Evolutionary conservation across 2,113 vertebrate species (phyloP), one percentile per base, ranked within the genome.

Genomic region (Hemibagrus wyckioides): DNA sequence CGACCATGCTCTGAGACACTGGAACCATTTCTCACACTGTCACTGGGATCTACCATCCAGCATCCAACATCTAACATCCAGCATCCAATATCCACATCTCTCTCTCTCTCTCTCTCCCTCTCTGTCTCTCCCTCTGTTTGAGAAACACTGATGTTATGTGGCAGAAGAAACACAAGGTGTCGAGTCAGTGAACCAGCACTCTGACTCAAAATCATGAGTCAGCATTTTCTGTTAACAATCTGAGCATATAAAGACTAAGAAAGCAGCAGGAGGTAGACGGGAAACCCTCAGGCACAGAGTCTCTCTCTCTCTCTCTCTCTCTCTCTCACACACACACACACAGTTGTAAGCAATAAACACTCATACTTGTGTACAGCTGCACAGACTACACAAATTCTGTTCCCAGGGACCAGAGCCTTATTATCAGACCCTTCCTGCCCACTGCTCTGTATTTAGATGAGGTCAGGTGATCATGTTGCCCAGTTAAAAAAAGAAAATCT

Each of bases 51-150:
- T 48, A 3, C 9, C 25, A 25, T 65, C 23, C 33, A 56, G 19
- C 17, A 17, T 57, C 21, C n/a, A n/a, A n/a, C n/a, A 25, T 44
- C 71, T 48, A 3, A 21, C 25, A 25, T 65, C 23, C 33, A 56
- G 19, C 17, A 17, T 57, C 21, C n/a, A n/a, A n/a, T 79, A 1
- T 61, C 21, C 21, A 14, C 30, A 25, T 65, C 57, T 48, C 17
- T 61, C 52, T 61, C 79, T 39, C 28, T 81, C 33, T 80, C 50
- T 59, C 79, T 81, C n/a, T 80, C 48, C 54, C 44, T 56, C 77
- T 19, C 41, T 79, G 13, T 54, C 23, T 79, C 79, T 59, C 59
- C 54, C 41, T 79, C 79, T 81, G 9, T 6, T 15, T 56, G 44
- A 48, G 44, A 48, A 17, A 14, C 4, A 14, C 5, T 17, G 6